Percentiles rank a stretch among this genome's conserved stretches.
Conservation (phyloP, 1,140 invertebrate genomes). For the Aphaenogaster rudis region DNA sequence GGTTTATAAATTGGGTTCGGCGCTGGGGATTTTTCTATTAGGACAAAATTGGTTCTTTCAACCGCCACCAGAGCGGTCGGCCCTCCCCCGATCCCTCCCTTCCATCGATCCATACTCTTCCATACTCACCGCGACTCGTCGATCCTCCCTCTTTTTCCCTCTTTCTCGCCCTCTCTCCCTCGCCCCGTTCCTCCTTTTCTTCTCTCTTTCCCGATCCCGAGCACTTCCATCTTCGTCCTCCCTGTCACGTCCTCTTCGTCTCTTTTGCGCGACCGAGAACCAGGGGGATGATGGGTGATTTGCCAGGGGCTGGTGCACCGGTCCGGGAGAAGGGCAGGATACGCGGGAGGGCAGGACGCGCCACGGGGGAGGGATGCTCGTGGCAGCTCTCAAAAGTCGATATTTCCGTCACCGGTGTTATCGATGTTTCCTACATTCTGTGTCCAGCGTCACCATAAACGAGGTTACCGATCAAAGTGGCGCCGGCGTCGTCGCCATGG, state of each 20-base stretch:
- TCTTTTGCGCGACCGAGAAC: slow-evolving; percentile 67
- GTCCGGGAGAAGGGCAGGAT: slow-evolving; percentile 46
- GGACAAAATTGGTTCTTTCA: slow-evolving; percentile 87
- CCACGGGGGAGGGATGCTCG: slow-evolving; percentile 72
- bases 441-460: slow-evolving; percentile 84
- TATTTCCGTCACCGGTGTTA: slow-evolving; percentile 86
- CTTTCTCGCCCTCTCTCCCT: slow-evolving; percentile 22
- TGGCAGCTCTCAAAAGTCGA: slow-evolving; percentile 85
- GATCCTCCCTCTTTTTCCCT: slow-evolving; percentile 65
- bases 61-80: slow-evolving; percentile 83
- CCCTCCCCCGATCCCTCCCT: slow-evolving; percentile 49
- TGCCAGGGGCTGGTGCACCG: slow-evolving; percentile 74
- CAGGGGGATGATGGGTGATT: slow-evolving; percentile 71
- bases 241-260: slow-evolving; percentile 48
- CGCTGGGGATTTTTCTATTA: slow-evolving; percentile 87
- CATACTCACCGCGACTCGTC: slow-evolving; percentile 69
- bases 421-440: slow-evolving; percentile 85
- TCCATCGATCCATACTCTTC: slow-evolving; percentile 70
- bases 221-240: slow-evolving; percentile 53
- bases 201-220: slow-evolving; percentile 37
- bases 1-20: slow-evolving; percentile 87
- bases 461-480: slow-evolving; percentile 86
- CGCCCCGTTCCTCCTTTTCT: slow-evolving; percentile 15
- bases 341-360: slow-evolving; percentile 60
- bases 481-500: slow-evolving; percentile 64